These are phyloP conservation scores for Nesoenas mayeri DNA, from an alignment of 2,113 vertebrate species.

Conservation along the genomic window DNA sequence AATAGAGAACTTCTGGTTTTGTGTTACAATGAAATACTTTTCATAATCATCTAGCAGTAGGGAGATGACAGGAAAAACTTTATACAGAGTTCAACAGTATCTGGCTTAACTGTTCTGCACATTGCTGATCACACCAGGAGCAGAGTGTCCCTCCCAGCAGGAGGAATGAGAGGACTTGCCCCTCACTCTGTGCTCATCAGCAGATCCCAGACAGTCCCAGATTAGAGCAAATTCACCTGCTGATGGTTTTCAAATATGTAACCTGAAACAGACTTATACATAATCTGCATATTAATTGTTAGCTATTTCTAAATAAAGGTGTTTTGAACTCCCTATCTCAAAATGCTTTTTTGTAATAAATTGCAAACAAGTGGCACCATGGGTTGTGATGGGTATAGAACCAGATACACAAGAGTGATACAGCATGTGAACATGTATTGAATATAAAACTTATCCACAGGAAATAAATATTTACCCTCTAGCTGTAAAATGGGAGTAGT, in stretches of 20 bases:
- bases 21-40: background rate
- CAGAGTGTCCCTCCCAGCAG: background rate
- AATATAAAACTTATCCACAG: background rate
- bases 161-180: background rate
- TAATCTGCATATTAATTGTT: background rate
- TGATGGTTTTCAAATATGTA: background rate
- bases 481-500: conserved; percentile 16
- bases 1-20: background rate
- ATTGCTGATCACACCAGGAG: background rate
- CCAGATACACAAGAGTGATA: background rate
- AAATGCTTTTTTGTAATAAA: background rate
- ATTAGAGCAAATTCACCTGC: background rate
- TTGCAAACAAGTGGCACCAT: background rate
- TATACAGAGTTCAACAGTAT: background rate
- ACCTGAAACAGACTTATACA: background rate
- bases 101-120: background rate
- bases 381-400: background rate
- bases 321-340: background rate
- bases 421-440: background rate
- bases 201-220: background rate
- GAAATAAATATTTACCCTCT: background rate
- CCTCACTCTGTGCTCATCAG: background rate
- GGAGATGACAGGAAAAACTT: background rate
- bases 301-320: background rate
- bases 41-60: background rate